Evolutionary conservation across 2,797 vertebrate species (phyloP), one percentile per base, ranked within the genome.

Genomic region (Microctenopoma lineatum): DNA sequence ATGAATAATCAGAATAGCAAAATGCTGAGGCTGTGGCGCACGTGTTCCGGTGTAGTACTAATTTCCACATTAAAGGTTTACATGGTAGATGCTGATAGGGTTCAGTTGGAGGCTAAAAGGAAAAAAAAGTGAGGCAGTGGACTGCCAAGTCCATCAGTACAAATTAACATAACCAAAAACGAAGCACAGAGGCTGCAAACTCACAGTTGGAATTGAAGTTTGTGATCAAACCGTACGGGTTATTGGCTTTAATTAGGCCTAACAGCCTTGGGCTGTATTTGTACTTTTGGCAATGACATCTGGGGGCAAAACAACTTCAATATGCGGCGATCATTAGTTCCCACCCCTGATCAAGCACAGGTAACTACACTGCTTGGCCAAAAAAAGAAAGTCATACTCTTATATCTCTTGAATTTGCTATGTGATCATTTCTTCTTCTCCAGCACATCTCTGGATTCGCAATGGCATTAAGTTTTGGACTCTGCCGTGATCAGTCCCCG

Each of bases 201-300:
- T 66, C 62, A 42, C 57, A 63, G 52, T 62, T 76, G 51, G 66
- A 75, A 70, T 32, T 81, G 66, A 84, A 79, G 73, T 77, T 79
- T 74, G 65, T 75, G 63, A 85, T 84, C 70, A 81, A 81, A 80
- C 71, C 7, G 4, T 57, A 48, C 0, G 25, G 26, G 44, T 83
- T 87, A 89, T 84, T 85, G 81, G 68, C 42, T 83, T 76, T 86
- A 81, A 89, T 86, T 81, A 81, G 72, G 67, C 62, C 51, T 59
- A 71, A 66, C 8, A 53, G 71, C 81, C 70, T 69, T n/a, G 21
- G 80, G 78, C 67, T 71, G 38, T 60, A 59, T 76, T 83, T 75
- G 60, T 68, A 79, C 70, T 68, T 86, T 82, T 78, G 54, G 54
- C 64, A 68, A 66, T 59, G 64, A 75, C 70, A 76, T 70, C 65